Conservation (phyloP, 2,888 invertebrate genomes). For the Andricus curvator region DNA sequence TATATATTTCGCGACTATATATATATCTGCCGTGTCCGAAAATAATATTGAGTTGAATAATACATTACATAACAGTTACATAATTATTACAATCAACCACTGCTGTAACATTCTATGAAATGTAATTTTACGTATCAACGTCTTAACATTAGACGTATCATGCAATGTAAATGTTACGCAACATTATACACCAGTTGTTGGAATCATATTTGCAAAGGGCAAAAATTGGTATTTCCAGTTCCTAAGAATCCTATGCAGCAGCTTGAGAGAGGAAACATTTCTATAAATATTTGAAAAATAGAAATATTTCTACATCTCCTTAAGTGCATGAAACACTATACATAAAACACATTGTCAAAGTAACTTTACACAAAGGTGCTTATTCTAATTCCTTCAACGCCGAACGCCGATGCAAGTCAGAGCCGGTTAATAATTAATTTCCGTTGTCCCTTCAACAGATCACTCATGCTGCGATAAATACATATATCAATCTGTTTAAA, state of each 20-base stretch:
- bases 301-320: neutral
- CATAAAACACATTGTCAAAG: neutral
- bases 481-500: neutral
- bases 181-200: neutral
- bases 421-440: neutral
- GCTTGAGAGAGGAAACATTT: neutral
- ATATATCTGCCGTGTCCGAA: too few relatives aligned
- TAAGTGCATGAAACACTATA: neutral
- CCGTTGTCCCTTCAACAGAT: neutral
- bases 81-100: too few relatives aligned
- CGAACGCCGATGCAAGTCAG: neutral
- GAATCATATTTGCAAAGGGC: neutral
- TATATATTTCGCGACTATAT: too few relatives aligned
- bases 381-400: neutral
- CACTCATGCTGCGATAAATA: neutral
- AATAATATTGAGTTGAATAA: too few relatives aligned
- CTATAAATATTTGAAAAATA: neutral
- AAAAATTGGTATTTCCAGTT: constrained; percentile 12
- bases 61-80: too few relatives aligned
- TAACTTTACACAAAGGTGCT: neutral
- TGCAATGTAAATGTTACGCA: too few relatives aligned
- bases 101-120: too few relatives aligned
- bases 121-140: too few relatives aligned
- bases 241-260: neutral
- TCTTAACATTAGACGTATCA: too few relatives aligned